Evolutionary conservation across 2,888 invertebrate species (phyloP), one percentile per base, ranked within the genome.

Genomic region (Eupithecia vulgata): DNA sequence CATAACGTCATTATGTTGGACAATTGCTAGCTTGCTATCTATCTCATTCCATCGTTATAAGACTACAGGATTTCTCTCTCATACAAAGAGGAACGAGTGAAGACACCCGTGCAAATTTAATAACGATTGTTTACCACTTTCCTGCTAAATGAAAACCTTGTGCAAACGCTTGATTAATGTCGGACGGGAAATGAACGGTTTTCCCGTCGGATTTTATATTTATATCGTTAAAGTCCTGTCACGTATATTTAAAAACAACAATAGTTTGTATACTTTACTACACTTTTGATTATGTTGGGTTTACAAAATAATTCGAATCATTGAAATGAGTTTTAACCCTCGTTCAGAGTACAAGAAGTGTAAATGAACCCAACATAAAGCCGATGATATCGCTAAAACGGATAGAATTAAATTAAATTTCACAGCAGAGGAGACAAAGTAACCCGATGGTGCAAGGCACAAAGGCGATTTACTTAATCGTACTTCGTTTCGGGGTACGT

Each of bases 111-210:
- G 90, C 87, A 91, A 93, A 93, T 93, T 93, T 92, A 93, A 93
- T 93, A 93, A 93, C 90, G 90, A 93, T 92, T 93, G 92, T 92
- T 93, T 93, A 91, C 92, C 87, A 91, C 89, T 89, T 88, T 83
- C 77, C 88, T 86, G 84, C 88, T 88, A 88, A 92, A 91, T 90
- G 87, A 90, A 91, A 89, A 83, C 84, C 84, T 89, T 83, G 88
- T 82, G 85, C 87, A 90, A 87, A 85, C 86, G 85, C 83, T 83
- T 88, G 88, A 90, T 90, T 90, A 89, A 85, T 85, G 79, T 82
- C 81, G 83, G 81, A 80, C 81, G 80, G 79, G 79, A 83, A 86
- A 85, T 84, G 79, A 67, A 82, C 83, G 76, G 83, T 80, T 74
- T 82, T 34, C 80, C 76, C 75, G 79, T 78, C 74, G 74, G 77